Evolutionary conservation across 2,888 invertebrate genomes (phyloP).

Genomic region (Mongoloraphidia duomilia): DNA sequence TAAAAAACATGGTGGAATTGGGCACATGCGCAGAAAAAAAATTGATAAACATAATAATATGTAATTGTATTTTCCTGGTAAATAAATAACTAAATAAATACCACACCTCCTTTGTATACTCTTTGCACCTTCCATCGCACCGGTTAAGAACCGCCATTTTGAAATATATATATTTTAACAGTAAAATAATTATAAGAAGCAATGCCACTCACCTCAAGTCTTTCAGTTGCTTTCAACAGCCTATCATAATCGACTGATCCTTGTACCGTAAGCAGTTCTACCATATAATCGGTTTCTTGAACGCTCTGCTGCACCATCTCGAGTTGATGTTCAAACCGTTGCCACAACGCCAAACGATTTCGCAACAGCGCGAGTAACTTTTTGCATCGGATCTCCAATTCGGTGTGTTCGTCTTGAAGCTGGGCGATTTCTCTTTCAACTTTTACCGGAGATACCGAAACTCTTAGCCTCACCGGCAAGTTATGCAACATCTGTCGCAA

Average conservation of each 20-base stretch:
- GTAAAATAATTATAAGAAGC: too few species aligned
- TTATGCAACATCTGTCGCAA: conserved; percentile 64
- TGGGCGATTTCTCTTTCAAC: conserved; percentile 64
- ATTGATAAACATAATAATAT: too few species aligned
- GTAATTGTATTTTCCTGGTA: too few species aligned
- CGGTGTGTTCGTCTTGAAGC: conserved; percentile 58
- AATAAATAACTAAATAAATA: too few species aligned
- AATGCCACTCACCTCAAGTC: conserved; percentile 55
- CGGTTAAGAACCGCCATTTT: too few species aligned
- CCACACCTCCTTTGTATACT: too few species aligned
- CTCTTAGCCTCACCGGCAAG: conserved; percentile 56
- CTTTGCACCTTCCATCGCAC: too few species aligned
- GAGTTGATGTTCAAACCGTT: conserved; percentile 60
- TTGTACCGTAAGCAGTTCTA: conserved; percentile 68
- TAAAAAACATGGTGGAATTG: too few species aligned
- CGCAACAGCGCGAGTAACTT: conserved; percentile 50
- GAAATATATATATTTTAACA: too few species aligned
- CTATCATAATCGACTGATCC: conserved; percentile 75
- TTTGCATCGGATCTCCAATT: conserved; percentile 54
- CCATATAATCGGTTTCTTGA: conserved; percentile 77
- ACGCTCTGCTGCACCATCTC: conserved; percentile 70
- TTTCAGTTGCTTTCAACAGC: conserved; percentile 66
- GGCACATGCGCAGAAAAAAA: too few species aligned
- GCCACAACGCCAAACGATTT: conserved; percentile 55
- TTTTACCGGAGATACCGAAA: conserved; percentile 62